Base-by-base conservation (phyloP, 2,113 vertebrate species). In the Stictonetta naevosa region DNA sequence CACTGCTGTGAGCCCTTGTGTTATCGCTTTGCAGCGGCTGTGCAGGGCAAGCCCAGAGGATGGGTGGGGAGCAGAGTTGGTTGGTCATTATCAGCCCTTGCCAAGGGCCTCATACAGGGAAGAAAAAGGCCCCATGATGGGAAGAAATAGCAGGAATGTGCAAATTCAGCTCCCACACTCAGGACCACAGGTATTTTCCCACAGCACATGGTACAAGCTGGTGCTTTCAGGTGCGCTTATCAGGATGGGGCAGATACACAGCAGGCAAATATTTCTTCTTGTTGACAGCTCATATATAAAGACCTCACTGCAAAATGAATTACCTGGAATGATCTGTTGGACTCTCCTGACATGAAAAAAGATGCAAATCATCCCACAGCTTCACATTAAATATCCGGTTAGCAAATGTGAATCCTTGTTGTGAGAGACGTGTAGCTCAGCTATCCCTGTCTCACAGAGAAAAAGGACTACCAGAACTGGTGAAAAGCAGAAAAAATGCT, bases 41-140 rank as follows among this genome's bases (percentile, higher is more conserved):
- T 0, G 4, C 25, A 1, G 3, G 36, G 46, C 7, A 20, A 19
- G 8, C 1, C 0, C 3, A 16, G 13, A 2, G 3, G 12, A 3
- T 0, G 34, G 29, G 5, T 19, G 3, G 31, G 31, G 50, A 13
- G 29, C 8, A n/a, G 29, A 9, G 11, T 3, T 0, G 2, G 8
- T 2, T 22, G 2, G 8, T 3, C 40, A 8, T 23, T 22, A 58
- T 48, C 42, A 4, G 9, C 10, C 40, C 29, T 31, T 0, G 7
- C 10, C 36, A 46, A 11, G 46, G 46, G 46, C 46, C 16, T 48
- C 46, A 22, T 5, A 48, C 46, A 48, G 46, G 46, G 46, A 48
- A 48, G 10, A 48, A 22, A 48, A 21, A 48, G 20, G 20, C 58
- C 13, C 16, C 7, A 55, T 1, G 6, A 4, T 4, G 11, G 46